A percentile compares a stretch with the other conserved stretches of the same genome.
phyloP scores from a whole-genome alignment of 2,113 vertebrate genomes.

The Mormoops blainvillei region DNA sequence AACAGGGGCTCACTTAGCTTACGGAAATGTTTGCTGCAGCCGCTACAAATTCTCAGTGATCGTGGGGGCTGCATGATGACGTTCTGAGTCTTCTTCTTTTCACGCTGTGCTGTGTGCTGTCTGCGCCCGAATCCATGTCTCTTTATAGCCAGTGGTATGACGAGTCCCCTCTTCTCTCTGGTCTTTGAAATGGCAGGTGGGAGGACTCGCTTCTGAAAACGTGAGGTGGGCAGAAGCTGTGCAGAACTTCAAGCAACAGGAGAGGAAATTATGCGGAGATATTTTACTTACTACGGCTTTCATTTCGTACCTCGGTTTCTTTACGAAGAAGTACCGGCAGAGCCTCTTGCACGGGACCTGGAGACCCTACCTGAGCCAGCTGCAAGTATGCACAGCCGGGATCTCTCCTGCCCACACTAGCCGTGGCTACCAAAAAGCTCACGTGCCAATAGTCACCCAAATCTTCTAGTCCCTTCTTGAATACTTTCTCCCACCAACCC shows the following conservation, averaged over 20 bases:
- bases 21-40: not conserved
- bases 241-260: constrained; percentile 85
- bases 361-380: constrained; percentile 89
- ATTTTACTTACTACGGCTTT: constrained; percentile 91
- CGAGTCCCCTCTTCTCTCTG: not conserved
- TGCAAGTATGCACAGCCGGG: constrained; percentile 80
- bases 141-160: rapidly evolving
- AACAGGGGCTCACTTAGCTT: not conserved
- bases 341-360: constrained; percentile 89
- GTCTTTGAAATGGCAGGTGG: constrained; percentile 82
- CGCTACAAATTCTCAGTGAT: rapidly evolving
- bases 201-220: constrained; percentile 91
- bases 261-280: constrained; percentile 92
- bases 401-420: not conserved
- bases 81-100: not conserved
- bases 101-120: rapidly evolving
- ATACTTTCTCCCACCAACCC: no score
- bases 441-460: rapidly evolving
- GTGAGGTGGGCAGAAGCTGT: constrained; percentile 93
- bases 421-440: not conserved
- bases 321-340: constrained; percentile 89
- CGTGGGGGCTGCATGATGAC: not conserved
- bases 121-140: rapidly evolving
- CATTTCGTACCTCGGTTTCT: constrained; percentile 95
- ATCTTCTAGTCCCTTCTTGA: not conserved